These are phyloP conservation scores for Lethenteron camtschaticum DNA, from an alignment of 2,113 vertebrate species.

Conservation along the genomic window DNA sequence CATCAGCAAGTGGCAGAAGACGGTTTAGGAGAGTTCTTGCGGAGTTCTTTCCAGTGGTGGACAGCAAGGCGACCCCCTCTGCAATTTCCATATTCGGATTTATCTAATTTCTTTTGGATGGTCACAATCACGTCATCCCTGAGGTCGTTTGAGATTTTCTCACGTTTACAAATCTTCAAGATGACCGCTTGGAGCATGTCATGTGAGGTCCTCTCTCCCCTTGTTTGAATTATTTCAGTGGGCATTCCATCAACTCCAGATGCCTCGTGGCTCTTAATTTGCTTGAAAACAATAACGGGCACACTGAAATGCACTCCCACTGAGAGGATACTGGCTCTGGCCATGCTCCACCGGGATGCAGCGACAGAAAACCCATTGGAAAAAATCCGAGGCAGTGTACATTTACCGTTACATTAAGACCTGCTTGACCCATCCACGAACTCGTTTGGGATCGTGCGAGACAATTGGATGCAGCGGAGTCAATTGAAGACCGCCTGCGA, in stretches of 20 bases:
- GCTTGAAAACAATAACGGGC: too few relatives aligned
- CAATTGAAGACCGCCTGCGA: too few relatives aligned
- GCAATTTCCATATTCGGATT: neutral
- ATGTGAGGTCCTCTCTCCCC: conserved; percentile 11
- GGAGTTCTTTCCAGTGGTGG: too few relatives aligned
- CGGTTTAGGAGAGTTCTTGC: neutral
- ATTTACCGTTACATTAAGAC: too few relatives aligned
- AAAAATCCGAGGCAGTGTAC: too few relatives aligned
- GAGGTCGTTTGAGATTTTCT: conserved; percentile 18
- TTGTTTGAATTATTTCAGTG: conserved; percentile 15
- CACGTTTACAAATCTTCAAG: conserved; percentile 12
- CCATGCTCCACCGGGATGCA: too few relatives aligned
- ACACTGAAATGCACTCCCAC: too few relatives aligned
- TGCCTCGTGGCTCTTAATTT: conserved; percentile 14
- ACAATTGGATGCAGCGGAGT: too few relatives aligned
- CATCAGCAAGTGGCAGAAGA: neutral
- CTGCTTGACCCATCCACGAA: too few relatives aligned
- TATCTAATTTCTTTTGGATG: conserved; percentile 12
- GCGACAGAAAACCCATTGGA: too few relatives aligned
- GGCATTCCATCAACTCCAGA: conserved; percentile 18
- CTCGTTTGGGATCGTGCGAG: too few relatives aligned
- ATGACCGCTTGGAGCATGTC: conserved; percentile 13
- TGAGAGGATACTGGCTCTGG: too few relatives aligned
- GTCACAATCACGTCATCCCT: conserved; percentile 11
- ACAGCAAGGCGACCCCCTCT: neutral